Evolutionary conservation across 2,888 invertebrate species (phyloP), one percentile per base, ranked within the genome.

Genomic region (Tipula lateralis): DNA sequence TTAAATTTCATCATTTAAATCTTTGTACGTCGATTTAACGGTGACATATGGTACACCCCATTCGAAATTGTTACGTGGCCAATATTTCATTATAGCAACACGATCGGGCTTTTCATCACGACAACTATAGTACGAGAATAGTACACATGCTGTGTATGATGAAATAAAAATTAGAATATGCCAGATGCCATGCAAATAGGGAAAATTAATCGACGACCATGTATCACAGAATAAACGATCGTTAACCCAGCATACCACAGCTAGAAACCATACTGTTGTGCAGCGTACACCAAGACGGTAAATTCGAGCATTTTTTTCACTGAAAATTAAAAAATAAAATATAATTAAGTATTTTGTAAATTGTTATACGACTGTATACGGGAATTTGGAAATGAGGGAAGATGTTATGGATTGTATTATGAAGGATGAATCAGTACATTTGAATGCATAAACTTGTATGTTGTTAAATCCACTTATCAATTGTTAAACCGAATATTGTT

Each of bases 131-230:
- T 95, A 96, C 0, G 96, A 95, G 88, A 94, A 95, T 0, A 96
- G 91, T 5, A 96, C 95, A 19, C 95, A 92, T 13, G 94, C 93
- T 4, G 95, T 94, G 87, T 96, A 96, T 36, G 94, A 93, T 0
- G 95, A 94, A 84, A 96, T 94, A 87, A 95, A 95, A 86, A 95
- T 95, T 84, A 96, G 93, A 13, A 96, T 91, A 89, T 96, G 96
- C 96, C 96, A 96, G 19, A 95, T 91, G 12, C 95, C 95, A 88
- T 96, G 96, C 87, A 96, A 91, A 89, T 96, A 96, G 0, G 96
- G 96, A 87, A 96, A 95, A 90, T 94, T 93, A 12, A 95, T 92
- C 13, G 93, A 92, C 1, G 94, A 92, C 95, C 95, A 96, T 19
- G 94, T 92, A 87, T 95, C 94, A 89, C 96, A 96, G 89, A 95